Evolutionary conservation across 2,888 invertebrate species (phyloP), one percentile per base, ranked within the genome.

Genomic region (Seira sanloemensis): DNA sequence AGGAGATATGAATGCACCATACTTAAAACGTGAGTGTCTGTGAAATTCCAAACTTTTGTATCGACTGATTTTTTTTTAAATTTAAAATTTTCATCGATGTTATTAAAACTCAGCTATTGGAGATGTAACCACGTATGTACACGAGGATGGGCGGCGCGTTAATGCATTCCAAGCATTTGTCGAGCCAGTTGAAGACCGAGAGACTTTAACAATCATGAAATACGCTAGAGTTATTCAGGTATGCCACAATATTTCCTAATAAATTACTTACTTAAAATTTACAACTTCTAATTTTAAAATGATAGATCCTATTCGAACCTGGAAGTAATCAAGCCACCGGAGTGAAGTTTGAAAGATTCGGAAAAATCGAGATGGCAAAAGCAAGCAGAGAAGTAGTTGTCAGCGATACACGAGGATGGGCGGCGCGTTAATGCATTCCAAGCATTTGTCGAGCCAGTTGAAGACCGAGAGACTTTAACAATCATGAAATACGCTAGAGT

Each of bases 1-100:
- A 26, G 89, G 91, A 46, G 92, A 93, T 88, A 90, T 93, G 66
- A 93, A 93, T 89, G 91, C 91, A 80, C 90, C 89, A 75, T 87
- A 89, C 4, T 87, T 87, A 25, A 83, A 90, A 81, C 91, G 91
- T 93, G 54, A 7, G 37, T 12, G n/a, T n/a, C n/a, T n/a, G n/a
- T n/a, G n/a, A n/a, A 19, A 58, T 24, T n/a, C n/a, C n/a, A n/a
- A n/a, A n/a, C n/a, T n/a, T n/a, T n/a, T n/a, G n/a, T n/a, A n/a
- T n/a, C n/a, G n/a, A n/a, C n/a, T n/a, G n/a, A n/a, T n/a, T n/a
- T n/a, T n/a, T n/a, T n/a, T n/a, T n/a, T n/a, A n/a, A n/a, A n/a
- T n/a, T n/a, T n/a, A n/a, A n/a, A n/a, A n/a, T n/a, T n/a, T n/a
- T n/a, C n/a, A n/a, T n/a, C n/a, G n/a, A n/a, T n/a, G n/a, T n/a